Evolutionary conservation across 1,140 invertebrate genomes (phyloP).

Genomic region (Lucilia cuprina): DNA sequence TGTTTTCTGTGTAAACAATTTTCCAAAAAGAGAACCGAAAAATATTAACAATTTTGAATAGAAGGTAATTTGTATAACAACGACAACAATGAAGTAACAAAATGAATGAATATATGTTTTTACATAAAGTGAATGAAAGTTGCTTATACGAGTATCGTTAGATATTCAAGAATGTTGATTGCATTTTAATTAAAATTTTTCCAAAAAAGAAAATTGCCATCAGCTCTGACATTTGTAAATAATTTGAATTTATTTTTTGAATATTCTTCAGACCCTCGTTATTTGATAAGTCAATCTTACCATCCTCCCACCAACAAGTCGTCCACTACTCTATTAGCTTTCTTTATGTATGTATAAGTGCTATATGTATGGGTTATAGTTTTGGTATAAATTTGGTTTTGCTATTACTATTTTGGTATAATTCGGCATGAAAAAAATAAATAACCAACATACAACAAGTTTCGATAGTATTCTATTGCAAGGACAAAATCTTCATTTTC

Average conservation of each 20-base stretch:
- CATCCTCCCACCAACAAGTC: no score
- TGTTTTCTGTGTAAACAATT: constrained; percentile 4
- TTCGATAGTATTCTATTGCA: neutral
- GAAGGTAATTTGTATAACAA: constrained; percentile 1
- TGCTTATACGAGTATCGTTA: neutral
- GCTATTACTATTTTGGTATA: neutral
- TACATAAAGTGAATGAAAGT: neutral
- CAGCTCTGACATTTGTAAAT: no score
- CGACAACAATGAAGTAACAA: neutral
- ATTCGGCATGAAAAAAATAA: neutral
- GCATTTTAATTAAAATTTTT: no score
- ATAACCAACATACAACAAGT: neutral
- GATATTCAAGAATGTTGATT: no score
- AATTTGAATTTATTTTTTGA: no score
- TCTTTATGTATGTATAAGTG: no score
- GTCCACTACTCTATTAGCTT: no score
- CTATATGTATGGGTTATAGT: no score
- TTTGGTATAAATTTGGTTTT: neutral
- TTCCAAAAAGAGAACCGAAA: neutral
- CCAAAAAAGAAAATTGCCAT: no score
- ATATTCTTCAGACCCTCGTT: no score
- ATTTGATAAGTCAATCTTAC: no score
- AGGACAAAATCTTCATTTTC: neutral
- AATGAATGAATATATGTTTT: neutral
- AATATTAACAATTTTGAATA: constrained; percentile 4